Evolutionary conservation across 2,888 invertebrate genomes (phyloP).

Genomic region (Theretra japonica): DNA sequence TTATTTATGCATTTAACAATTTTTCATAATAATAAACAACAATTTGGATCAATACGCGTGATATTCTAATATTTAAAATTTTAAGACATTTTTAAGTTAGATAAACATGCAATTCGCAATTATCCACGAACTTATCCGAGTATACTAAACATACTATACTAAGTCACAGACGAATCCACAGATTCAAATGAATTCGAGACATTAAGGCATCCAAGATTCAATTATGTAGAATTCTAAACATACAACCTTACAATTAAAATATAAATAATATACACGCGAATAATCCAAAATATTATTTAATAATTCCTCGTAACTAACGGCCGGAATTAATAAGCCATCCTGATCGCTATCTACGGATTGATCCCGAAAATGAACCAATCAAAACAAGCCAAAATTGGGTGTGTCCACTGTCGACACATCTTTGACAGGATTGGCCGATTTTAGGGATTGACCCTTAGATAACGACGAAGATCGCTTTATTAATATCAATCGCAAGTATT

Average conservation of each 20-base stretch:
- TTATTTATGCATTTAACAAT: neutral
- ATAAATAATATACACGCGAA: conserved; percentile 14
- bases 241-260: neutral
- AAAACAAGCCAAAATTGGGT: too few relatives aligned
- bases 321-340: too few relatives aligned
- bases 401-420: too few relatives aligned
- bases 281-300: conserved; percentile 2
- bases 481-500: too few relatives aligned
- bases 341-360: too few relatives aligned
- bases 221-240: neutral
- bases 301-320: neutral
- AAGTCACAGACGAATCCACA: neutral
- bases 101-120: neutral
- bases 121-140: neutral
- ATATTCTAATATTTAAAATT: neutral
- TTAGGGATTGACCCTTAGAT: too few relatives aligned
- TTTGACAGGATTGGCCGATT: too few relatives aligned
- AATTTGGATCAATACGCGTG: conserved; percentile 14
- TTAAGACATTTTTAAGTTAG: neutral
- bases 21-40: neutral
- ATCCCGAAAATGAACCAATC: too few relatives aligned
- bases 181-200: neutral
- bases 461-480: too few relatives aligned
- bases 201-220: neutral
- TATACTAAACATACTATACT: neutral